Conservation (phyloP, 2,113 vertebrate species). For the Amazona guildingii region DNA sequence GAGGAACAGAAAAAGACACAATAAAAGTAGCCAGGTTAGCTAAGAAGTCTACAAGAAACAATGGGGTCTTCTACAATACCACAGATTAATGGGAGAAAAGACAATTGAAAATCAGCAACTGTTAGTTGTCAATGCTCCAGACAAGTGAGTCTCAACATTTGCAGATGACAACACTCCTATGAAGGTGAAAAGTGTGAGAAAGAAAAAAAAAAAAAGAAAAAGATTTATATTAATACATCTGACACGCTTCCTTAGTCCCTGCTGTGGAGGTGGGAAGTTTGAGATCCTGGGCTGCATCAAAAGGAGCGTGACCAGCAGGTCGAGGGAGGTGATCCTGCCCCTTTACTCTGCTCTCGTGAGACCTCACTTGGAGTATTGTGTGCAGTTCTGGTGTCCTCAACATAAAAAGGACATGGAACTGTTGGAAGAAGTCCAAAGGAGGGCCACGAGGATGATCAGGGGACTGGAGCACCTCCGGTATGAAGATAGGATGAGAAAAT, state of each 20-base stretch:
- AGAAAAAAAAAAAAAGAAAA: accelerated
- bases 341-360: too few species aligned
- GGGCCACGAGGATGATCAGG: too few species aligned
- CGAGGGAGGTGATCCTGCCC: too few species aligned
- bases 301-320: too few species aligned
- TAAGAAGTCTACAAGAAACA: background rate
- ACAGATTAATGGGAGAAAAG: background rate
- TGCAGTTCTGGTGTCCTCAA: too few species aligned
- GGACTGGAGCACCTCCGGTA: too few species aligned
- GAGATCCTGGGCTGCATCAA: background rate
- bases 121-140: background rate
- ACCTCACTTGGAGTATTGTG: too few species aligned
- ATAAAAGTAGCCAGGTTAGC: background rate
- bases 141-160: background rate
- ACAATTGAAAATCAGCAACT: background rate
- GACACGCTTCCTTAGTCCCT: background rate
- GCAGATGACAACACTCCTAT: background rate
- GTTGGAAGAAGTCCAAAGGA: too few species aligned
- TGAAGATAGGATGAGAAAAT: too few species aligned
- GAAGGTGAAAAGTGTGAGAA: background rate
- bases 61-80: background rate
- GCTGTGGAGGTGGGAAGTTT: background rate
- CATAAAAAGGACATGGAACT: too few species aligned
- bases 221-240: background rate
- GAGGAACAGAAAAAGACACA: background rate